These are phyloP conservation scores for Oxygymnocypris stewartii DNA, from an alignment of 2,113 vertebrate species.

Conservation along the genomic window DNA sequence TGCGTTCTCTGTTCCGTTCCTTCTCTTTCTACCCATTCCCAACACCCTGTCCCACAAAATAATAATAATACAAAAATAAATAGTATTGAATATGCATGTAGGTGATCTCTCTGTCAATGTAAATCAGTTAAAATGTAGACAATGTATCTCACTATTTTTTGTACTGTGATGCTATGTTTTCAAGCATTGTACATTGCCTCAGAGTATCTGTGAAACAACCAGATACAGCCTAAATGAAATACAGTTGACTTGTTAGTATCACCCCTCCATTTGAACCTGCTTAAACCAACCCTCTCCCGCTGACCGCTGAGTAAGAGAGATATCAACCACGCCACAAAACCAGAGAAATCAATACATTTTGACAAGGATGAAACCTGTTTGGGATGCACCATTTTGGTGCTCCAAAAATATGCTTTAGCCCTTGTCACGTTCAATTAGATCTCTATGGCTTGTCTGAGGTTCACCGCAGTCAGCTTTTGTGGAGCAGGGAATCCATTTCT, in stretches of 20 bases:
- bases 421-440: constrained; percentile 61
- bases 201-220: not conserved
- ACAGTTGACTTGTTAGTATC: not conserved
- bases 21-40: not conserved
- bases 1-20: not conserved
- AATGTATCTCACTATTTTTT: not conserved
- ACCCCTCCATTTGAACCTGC: constrained; percentile 54
- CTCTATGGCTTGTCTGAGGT: constrained; percentile 24
- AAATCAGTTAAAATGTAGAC: not conserved
- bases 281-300: constrained; percentile 58
- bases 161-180: not conserved
- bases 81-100: constrained; percentile 45
- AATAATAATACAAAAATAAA: constrained; percentile 8
- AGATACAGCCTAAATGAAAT: not conserved
- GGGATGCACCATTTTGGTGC: constrained; percentile 69
- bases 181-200: no score
- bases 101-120: not conserved
- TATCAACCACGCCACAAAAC: constrained; percentile 72
- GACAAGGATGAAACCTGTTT: constrained; percentile 76
- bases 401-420: constrained; percentile 63
- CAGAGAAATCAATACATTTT: constrained; percentile 74
- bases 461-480: constrained; percentile 27
- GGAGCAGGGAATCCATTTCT: constrained; percentile 13
- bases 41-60: constrained; percentile 21
- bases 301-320: constrained; percentile 69